Percentiles rank a stretch among this genome's conserved stretches.
phyloP scores from a whole-genome alignment of 2,888 invertebrate species.

The Galeruca laticollis region DNA sequence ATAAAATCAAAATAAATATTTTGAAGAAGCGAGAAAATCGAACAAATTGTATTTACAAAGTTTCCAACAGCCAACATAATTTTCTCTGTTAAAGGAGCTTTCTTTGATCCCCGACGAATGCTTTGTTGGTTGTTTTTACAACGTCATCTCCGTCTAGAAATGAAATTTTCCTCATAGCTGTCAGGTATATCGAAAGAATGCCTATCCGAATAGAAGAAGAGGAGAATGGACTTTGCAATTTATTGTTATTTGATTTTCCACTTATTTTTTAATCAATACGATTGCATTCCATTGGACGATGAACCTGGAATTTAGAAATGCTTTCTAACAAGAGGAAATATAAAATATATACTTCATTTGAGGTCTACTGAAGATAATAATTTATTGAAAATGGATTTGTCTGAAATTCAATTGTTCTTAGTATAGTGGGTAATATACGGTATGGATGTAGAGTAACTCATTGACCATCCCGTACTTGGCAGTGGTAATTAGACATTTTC shows the following conservation, averaged over 20 bases:
- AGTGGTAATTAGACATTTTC: no score
- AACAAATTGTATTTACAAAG: constrained; percentile 64
- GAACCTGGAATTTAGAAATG: constrained; percentile 4
- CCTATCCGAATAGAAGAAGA: constrained; percentile 49
- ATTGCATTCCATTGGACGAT: constrained; percentile 7
- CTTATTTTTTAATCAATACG: constrained; percentile 29
- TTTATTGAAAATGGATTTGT: background rate
- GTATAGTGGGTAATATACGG: no score
- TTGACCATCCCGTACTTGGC: no score
- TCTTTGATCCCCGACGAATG: constrained; percentile 54
- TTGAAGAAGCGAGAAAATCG: constrained; percentile 58
- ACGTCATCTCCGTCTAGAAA: constrained; percentile 63
- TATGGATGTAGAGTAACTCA: no score
- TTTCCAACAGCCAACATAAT: constrained; percentile 59
- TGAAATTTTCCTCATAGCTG: constrained; percentile 65
- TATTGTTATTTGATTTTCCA: constrained; percentile 52
- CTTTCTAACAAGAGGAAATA: background rate
- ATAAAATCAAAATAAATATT: background rate
- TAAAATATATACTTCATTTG: constrained; percentile 1
- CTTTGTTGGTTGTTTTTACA: constrained; percentile 63
- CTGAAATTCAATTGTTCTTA: no score
- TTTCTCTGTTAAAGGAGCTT: constrained; percentile 48
- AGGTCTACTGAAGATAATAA: background rate
- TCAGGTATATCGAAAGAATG: constrained; percentile 64
- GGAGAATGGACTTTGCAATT: constrained; percentile 49